These are phyloP conservation scores for Spongilla lacustris DNA, from an alignment of 37 sponge, comb jelly and placozoan species.

Conservation along the genomic window DNA sequence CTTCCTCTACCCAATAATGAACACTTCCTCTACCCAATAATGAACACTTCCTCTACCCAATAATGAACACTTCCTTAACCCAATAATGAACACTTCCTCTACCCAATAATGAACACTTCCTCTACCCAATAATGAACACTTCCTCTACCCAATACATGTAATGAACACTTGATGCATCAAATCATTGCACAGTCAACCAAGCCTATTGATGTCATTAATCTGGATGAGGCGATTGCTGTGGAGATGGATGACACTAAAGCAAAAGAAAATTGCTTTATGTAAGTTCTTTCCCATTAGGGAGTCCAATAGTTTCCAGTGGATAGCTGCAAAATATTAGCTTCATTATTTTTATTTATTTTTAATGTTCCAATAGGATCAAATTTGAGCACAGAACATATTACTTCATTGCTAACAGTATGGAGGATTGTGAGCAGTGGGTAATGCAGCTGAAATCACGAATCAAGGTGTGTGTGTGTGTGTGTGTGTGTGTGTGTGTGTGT, in stretches of 20 bases:
- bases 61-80: no score
- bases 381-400: slow-evolving; percentile 49
- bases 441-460: slow-evolving; percentile 35
- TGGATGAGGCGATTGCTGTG: slow-evolving; percentile 47
- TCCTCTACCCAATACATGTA: no score
- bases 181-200: background rate
- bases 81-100: no score
- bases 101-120: no score
- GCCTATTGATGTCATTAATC: slow-evolving; percentile 62
- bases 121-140: no score
- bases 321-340: no score
- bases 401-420: slow-evolving; percentile 47
- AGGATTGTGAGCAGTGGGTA: slow-evolving; percentile 69
- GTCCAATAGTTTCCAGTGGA: no score
- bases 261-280: slow-evolving; percentile 70
- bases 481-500: slow-evolving; percentile 26
- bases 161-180: background rate
- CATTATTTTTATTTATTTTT: no score
- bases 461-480: slow-evolving; percentile 13
- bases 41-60: no score
- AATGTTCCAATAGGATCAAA: slow-evolving; percentile 38
- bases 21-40: no score
- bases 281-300: background rate
- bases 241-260: slow-evolving; percentile 56
- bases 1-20: no score